A percentile compares a stretch with the other conserved stretches of the same genome.
phyloP scores from a whole-genome alignment of 2,113 vertebrate genomes.

The Eulemur rufifrons region DNA sequence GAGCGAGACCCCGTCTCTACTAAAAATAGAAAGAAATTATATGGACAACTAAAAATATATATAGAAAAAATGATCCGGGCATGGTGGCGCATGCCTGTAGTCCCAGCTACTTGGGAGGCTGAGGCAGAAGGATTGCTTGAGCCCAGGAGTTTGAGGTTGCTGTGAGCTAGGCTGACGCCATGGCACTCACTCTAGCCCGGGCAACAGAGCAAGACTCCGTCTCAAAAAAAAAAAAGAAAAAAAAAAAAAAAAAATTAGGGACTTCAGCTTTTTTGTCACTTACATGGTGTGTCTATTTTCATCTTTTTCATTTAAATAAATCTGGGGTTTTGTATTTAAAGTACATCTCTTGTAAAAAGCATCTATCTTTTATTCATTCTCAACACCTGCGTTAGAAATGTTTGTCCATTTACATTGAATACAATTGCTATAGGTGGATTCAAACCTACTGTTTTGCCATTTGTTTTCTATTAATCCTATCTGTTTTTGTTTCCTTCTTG shows the following conservation, averaged over 20 bases:
- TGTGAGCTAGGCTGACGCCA: no score
- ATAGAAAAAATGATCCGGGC: no score
- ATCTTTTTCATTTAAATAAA: neutral
- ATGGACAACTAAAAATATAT: no score
- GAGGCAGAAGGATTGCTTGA: no score
- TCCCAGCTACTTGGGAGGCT: no score
- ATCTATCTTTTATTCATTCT: neutral
- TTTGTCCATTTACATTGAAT: neutral
- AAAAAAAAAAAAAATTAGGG: neutral
- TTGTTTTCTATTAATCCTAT: neutral
- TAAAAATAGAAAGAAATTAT: no score
- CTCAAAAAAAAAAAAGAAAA: no score
- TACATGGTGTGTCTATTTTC: neutral
- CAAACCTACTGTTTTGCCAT: neutral
- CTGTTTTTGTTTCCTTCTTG: neutral
- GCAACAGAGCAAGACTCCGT: no score
- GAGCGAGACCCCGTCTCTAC: no score
- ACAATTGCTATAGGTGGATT: neutral
- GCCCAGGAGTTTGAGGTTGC: no score
- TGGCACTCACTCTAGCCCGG: no score
- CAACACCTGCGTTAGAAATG: neutral
- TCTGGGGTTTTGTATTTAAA: neutral
- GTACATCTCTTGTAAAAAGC: neutral
- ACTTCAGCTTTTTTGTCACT: neutral
- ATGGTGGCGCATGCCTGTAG: no score